These are phyloP conservation scores for Venturia canescens DNA, from an alignment of 1,140 invertebrate species.

Conservation along the genomic window DNA sequence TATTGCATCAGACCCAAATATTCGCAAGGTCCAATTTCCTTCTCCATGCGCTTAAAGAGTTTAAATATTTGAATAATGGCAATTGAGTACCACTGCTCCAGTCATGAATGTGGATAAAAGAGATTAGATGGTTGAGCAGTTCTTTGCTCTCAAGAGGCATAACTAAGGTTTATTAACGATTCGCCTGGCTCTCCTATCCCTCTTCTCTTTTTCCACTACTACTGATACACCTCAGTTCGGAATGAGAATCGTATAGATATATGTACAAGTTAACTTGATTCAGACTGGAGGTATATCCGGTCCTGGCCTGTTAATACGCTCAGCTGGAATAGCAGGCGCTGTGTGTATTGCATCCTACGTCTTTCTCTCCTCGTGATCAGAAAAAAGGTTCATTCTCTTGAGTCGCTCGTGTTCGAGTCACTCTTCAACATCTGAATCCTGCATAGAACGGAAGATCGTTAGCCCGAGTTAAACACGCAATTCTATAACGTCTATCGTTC, in stretches of 20 bases:
- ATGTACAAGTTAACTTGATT: background rate
- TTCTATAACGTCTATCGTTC: conserved; percentile 5
- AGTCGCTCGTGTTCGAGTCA: background rate
- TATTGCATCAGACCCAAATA: background rate
- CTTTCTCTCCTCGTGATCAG: conserved; percentile 11
- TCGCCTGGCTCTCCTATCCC: conserved; percentile 36
- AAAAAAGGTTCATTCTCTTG: background rate
- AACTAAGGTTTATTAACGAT: conserved; percentile 68
- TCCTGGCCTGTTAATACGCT: conserved; percentile 11
- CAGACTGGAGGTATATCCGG: conserved; percentile 21
- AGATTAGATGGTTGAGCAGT: conserved; percentile 67
- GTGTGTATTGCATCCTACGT: background rate
- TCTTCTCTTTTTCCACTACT: conserved; percentile 44
- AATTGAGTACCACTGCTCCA: conserved; percentile 63
- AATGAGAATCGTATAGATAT: conserved; percentile 4
- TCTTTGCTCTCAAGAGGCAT: conserved; percentile 58
- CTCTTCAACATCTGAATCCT: conserved; percentile 37
- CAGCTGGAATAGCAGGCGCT: background rate
- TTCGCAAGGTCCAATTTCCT: background rate
- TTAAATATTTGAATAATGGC: conserved; percentile 32
- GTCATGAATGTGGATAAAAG: conserved; percentile 70
- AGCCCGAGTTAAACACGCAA: conserved; percentile 12
- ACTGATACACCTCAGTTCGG: conserved; percentile 15
- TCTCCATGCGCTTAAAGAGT: background rate
- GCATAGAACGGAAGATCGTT: conserved; percentile 27